A percentile compares a stretch with the other conserved stretches of the same genome.
These are phyloP conservation scores for honey bee (Apis mellifera) DNA, from an alignment of 1,140 invertebrate genomes.

Conservation along the genomic window DNA sequence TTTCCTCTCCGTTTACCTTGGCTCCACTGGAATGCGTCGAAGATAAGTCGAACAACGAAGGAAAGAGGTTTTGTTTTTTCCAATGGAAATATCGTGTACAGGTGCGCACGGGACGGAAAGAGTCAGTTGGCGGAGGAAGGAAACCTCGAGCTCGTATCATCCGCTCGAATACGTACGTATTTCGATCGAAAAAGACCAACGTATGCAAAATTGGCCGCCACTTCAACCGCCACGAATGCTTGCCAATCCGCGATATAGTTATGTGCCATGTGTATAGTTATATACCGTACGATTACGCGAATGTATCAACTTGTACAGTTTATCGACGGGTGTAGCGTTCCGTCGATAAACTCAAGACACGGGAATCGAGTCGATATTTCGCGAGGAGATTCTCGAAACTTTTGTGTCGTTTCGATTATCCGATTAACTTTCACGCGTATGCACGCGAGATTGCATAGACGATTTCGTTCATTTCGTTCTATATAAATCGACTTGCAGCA, in stretches of 20 bases:
- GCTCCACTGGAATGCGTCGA: slow-evolving; percentile 64
- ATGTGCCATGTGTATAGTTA: background rate
- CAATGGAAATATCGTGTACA: slow-evolving; percentile 22
- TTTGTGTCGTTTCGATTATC: too few species aligned
- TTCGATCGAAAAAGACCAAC: slow-evolving; percentile 5
- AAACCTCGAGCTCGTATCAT: background rate
- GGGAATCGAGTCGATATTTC: too few species aligned
- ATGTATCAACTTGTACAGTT: background rate
- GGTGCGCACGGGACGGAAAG: background rate
- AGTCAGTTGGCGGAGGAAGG: background rate
- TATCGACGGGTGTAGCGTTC: background rate
- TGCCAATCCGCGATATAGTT: background rate
- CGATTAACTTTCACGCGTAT: too few species aligned
- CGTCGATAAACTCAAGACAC: too few species aligned
- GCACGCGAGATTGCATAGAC: too few species aligned
- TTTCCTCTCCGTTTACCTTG: slow-evolving; percentile 61
- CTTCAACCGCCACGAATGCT: background rate
- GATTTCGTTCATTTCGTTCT: too few species aligned
- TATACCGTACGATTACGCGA: background rate
- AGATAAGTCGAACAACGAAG: slow-evolving; percentile 51
- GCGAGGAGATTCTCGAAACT: too few species aligned
- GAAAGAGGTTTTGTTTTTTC: slow-evolving; percentile 25
- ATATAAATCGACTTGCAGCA: too few species aligned
- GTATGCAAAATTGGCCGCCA: slow-evolving; percentile 1
- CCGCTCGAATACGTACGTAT: background rate